Conservation (phyloP, 2,113 vertebrate species). For the Puntigrus tetrazona region DNA sequence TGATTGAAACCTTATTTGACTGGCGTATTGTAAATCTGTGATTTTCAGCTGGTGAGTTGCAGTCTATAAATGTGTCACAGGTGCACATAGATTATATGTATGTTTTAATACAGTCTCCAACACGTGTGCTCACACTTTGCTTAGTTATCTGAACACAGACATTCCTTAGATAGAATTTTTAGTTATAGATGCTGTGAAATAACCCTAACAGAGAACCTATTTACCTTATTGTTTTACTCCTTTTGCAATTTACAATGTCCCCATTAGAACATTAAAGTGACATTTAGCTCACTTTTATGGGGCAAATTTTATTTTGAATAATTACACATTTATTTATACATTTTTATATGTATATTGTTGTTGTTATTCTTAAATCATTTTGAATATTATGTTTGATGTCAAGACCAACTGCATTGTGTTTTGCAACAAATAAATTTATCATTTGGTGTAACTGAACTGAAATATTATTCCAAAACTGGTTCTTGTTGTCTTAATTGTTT, state of each 20-base stretch:
- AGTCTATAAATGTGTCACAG: neutral
- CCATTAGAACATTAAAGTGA: neutral
- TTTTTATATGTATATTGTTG: no score
- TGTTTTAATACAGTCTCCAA: no score
- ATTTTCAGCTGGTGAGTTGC: neutral
- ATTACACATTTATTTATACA: neutral
- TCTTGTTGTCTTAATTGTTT: neutral
- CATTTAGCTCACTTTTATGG: neutral
- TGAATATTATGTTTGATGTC: neutral
- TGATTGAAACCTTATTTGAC: neutral
- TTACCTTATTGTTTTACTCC: neutral
- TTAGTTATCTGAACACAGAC: neutral
- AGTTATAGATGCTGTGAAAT: neutral
- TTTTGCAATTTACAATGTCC: neutral
- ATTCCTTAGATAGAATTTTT: neutral
- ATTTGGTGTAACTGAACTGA: no score
- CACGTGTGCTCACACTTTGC: no score
- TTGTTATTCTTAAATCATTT: neutral
- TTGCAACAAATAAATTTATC: neutral
- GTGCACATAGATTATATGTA: neutral
- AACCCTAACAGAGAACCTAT: neutral
- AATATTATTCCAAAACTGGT: neutral
- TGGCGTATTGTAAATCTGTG: neutral
- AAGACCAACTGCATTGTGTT: neutral
- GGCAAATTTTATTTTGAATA: neutral